Evolutionary conservation across 2,888 invertebrate genomes (phyloP), one percentile per base, ranked within the genome.

Genomic region (Acronicta psi): DNA sequence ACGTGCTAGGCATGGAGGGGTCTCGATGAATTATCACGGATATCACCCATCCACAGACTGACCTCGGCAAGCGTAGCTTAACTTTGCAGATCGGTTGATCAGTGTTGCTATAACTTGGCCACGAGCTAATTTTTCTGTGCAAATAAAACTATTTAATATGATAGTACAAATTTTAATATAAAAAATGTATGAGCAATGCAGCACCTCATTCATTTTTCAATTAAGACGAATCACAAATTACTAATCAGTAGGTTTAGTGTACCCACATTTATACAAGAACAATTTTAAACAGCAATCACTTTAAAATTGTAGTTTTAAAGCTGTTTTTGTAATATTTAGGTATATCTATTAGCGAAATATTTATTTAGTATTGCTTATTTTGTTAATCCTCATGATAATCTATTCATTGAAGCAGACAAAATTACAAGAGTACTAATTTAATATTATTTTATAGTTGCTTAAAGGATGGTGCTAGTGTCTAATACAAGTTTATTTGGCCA

Each of bases 171-270:
- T 70, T 79, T 78, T 77, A 78, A 77, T 88, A 83, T 79, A 74
- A 85, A 87, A 85, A 86, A 88, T 86, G 84, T 80, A 84, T 86
- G 89, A 86, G 86, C 82, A 86, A 82, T 85, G 86, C 84, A 89
- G 87, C 87, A 88, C 84, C 86, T 85, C 87, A 89, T 85, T 86
- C 83, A 85, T 87, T 89, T 84, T 83, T 82, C 69, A 73, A 71
- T 67, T 66, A 74, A 65, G 47, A 78, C 64, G n/a, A 54, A 68
- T 77, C 65, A 66, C 65, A 71, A 73, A 17, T 69, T 63, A 59
- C 59, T 72, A 75, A 58, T 52, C 8, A 17, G 47, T 73, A 68
- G 42, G 61, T n/a, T n/a, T n/a, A n/a, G n/a, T 59, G 43, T 59
- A 65, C 29, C 11, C 11, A 29, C 41, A 69, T 55, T 79, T 79